Percentiles rank a stretch among this genome's conserved stretches.
Conservation (phyloP, 2,888 invertebrate species). For the Spilarctia lutea region DNA sequence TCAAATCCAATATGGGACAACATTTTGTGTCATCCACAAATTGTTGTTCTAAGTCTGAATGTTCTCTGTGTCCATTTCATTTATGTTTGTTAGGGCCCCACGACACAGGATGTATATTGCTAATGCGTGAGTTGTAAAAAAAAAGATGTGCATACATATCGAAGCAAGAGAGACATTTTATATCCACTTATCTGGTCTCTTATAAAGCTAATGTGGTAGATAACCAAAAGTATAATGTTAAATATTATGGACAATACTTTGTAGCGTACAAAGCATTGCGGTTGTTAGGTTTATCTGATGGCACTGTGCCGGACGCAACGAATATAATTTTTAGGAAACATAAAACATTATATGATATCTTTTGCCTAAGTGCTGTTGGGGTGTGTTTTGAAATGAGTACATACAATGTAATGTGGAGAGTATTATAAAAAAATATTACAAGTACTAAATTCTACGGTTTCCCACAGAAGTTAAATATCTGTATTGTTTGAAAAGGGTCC, state of each 20-base stretch:
- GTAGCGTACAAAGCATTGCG: constrained; percentile 33
- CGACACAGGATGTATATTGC: too few relatives aligned
- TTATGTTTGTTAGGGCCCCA: too few relatives aligned
- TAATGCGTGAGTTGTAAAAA: too few relatives aligned
- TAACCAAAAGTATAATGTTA: constrained; percentile 47
- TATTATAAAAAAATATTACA: not conserved
- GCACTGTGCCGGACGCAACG: constrained; percentile 20
- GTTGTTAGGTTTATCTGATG: constrained; percentile 43
- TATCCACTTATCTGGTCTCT: not conserved
- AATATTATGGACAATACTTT: constrained; percentile 50
- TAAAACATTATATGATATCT: constrained; percentile 19
- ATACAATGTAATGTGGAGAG: not conserved
- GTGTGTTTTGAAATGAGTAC: constrained; percentile 1
- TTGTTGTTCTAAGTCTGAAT: too few relatives aligned
- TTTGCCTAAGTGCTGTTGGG: constrained; percentile 25
- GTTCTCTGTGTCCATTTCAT: too few relatives aligned
- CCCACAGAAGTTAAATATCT: not conserved
- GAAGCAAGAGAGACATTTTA: not conserved
- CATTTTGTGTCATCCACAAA: too few relatives aligned
- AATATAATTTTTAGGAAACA: constrained; percentile 36
- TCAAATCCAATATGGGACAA: too few relatives aligned
- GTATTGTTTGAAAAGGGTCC: not conserved
- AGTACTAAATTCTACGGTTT: not conserved
- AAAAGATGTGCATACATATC: too few relatives aligned
- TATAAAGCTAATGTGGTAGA: constrained; percentile 29